These are phyloP conservation scores for Corythucha ciliata DNA, from an alignment of 2,888 invertebrate genomes.

Conservation along the genomic window DNA sequence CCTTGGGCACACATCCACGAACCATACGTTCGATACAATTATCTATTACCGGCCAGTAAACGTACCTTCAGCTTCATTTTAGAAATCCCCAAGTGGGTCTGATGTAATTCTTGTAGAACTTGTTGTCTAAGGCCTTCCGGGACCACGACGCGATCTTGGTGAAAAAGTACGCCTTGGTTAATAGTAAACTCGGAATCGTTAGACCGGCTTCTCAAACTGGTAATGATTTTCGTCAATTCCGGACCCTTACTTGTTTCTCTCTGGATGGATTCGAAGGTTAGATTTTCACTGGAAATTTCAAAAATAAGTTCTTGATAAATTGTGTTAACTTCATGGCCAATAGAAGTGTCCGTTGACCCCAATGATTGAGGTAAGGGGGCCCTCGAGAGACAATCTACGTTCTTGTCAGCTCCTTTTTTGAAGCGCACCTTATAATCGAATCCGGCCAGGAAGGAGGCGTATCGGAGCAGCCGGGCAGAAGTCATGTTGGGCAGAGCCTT, in stretches of 20 bases:
- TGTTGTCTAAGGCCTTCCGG: too few relatives aligned
- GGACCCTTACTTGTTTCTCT: slow-evolving; percentile 24
- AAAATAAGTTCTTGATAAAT: background rate
- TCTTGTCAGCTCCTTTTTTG: slow-evolving; percentile 15
- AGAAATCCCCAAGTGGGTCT: too few relatives aligned
- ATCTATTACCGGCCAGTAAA: too few relatives aligned
- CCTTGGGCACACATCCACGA: too few relatives aligned
- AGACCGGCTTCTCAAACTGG: too few relatives aligned
- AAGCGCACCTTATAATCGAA: slow-evolving; percentile 21
- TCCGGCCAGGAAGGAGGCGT: slow-evolving; percentile 18
- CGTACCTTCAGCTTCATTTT: too few relatives aligned
- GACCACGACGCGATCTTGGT: too few relatives aligned
- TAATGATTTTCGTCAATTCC: slow-evolving; percentile 10
- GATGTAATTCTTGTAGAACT: too few relatives aligned
- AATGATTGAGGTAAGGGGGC: too few relatives aligned
- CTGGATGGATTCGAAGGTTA: slow-evolving; percentile 16
- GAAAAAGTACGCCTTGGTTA: too few relatives aligned
- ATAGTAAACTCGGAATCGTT: too few relatives aligned
- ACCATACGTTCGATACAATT: too few relatives aligned
- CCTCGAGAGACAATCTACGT: slow-evolving; percentile 26
- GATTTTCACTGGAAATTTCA: slow-evolving; percentile 8
- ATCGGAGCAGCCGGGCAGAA: slow-evolving; percentile 15
- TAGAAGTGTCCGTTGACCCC: background rate
- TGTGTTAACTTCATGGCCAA: slow-evolving; percentile 11
- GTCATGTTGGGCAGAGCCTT: slow-evolving; percentile 22